Conservation (phyloP, 2,797 vertebrate species). For the Kryptolebias ocellatus region DNA sequence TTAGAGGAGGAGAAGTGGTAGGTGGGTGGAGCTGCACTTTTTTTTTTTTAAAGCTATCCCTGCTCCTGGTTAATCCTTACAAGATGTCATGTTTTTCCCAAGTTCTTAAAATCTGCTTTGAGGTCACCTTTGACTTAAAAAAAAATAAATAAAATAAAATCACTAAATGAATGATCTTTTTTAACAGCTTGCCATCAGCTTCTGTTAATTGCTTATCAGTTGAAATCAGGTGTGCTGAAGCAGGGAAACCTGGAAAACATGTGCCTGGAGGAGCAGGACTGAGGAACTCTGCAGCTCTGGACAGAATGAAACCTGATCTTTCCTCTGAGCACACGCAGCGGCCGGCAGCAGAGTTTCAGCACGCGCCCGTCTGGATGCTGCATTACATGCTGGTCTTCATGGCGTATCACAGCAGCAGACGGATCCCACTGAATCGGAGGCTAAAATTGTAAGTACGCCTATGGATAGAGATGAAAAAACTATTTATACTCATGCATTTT, state of each 20-base stretch:
- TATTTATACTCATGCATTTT: conserved; percentile 5
- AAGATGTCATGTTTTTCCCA: no score
- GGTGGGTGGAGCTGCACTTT: conserved; percentile 36
- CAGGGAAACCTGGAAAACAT: not conserved
- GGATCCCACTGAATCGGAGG: conserved; percentile 74
- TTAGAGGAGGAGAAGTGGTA: conserved; percentile 11
- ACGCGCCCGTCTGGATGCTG: conserved; percentile 61
- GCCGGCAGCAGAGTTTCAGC: conserved; percentile 8
- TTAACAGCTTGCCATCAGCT: not conserved
- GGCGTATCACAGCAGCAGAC: conserved; percentile 80
- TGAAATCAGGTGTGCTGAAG: conserved; percentile 3
- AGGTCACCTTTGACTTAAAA: not conserved
- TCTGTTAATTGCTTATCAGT: not conserved
- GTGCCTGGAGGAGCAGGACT: not conserved
- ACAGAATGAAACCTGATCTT: conserved; percentile 57
- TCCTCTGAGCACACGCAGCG: conserved; percentile 6
- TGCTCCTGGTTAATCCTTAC: conserved; percentile 22
- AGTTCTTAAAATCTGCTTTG: no score
- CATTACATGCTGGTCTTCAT: conserved; percentile 78
- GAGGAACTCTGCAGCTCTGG: not conserved
- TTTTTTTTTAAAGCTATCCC: conserved; percentile 28
- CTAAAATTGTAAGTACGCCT: conserved; percentile 78
- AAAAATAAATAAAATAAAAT: no score
- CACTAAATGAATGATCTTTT: no score
- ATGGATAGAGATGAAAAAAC: not conserved